Evolutionary conservation across 2,888 invertebrate species (phyloP).

Genomic region (Sericinus montela): DNA sequence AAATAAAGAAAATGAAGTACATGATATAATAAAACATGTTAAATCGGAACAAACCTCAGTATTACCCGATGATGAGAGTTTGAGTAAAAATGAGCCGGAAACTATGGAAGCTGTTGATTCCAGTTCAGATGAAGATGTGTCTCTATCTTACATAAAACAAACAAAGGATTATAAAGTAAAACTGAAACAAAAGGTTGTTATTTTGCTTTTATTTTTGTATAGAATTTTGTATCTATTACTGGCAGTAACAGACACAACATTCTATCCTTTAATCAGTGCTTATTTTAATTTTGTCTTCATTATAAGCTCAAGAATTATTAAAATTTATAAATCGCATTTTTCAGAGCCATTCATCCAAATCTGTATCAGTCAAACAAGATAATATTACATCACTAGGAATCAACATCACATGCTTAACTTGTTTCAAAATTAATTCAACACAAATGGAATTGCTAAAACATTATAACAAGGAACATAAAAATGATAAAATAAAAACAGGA

Average conservation of each 20-base stretch:
- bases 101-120: not conserved
- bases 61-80: not conserved
- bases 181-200: no score
- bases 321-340: not conserved
- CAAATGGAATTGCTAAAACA: slow-evolving; percentile 38
- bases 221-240: no score
- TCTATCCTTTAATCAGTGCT: no score
- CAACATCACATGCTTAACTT: slow-evolving; percentile 37
- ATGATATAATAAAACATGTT: slow-evolving; percentile 1
- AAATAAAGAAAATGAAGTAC: slow-evolving; percentile 17
- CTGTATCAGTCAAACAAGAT: slow-evolving; percentile 14
- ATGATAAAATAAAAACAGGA: not conserved
- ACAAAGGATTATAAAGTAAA: not conserved
- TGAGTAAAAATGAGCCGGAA: slow-evolving; percentile 1
- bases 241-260: no score
- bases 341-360: slow-evolving; percentile 16
- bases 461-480: slow-evolving; percentile 36
- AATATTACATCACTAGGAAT: not conserved
- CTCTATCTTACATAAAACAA: slow-evolving; percentile 6
- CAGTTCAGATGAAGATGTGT: slow-evolving; percentile 3
- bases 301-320: no score
- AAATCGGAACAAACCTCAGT: not conserved
- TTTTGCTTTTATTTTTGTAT: no score
- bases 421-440: slow-evolving; percentile 33
- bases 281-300: no score